Evolutionary conservation across 30 jellyfish, hydroid and myxozoan species (phyloP), one percentile per base, ranked within the genome.

Genomic region (Pelagia noctiluca): DNA sequence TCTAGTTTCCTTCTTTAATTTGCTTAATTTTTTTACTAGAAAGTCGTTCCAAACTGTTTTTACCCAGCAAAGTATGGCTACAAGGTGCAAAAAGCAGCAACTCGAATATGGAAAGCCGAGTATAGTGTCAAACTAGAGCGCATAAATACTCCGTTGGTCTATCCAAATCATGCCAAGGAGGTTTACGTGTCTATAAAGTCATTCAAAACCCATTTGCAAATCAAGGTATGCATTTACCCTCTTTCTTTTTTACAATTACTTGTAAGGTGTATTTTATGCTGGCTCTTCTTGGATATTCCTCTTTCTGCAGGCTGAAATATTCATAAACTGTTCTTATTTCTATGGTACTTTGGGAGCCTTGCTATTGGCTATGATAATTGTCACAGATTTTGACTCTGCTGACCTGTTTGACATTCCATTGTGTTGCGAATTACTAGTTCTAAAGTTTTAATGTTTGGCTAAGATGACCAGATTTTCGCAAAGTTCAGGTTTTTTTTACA

Each of bases 41-140:
- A 25, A 37, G 88, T 83, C 50, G 95, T 70, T 30, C 88, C 95
- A 7, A 72, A 32, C 25, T 84, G 95, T 69, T 84, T 72, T 71
- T 84, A 65, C 52, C 95, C 95, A 25, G 33, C 69, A 31, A 60
- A 24, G 28, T 84, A 84, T 49, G 95, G 95, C 36, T 84, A 84
- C 84, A 73, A 73, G 3, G 95, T 63, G 0, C 33, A 46, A 24
- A 54, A 63, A 19, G 30, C 67, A 31, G 33, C 61, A 10, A 62
- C 50, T 37, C 22, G 24, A 28, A 3, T 2, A 12, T 10, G 38
- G 35, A 60, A 48, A 33, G 85, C 74, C 1, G 65, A 82, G 19
- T 63, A 73, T 63, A 50, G 35, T 28, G 35, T 84, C 57, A 24
- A n/a, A 30, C 62, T 84, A 2, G 38, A 61, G 24, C 87, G 95